These are phyloP conservation scores for Apodemus speciosus DNA, from an alignment of 2,113 vertebrate species.

Conservation along the genomic window DNA sequence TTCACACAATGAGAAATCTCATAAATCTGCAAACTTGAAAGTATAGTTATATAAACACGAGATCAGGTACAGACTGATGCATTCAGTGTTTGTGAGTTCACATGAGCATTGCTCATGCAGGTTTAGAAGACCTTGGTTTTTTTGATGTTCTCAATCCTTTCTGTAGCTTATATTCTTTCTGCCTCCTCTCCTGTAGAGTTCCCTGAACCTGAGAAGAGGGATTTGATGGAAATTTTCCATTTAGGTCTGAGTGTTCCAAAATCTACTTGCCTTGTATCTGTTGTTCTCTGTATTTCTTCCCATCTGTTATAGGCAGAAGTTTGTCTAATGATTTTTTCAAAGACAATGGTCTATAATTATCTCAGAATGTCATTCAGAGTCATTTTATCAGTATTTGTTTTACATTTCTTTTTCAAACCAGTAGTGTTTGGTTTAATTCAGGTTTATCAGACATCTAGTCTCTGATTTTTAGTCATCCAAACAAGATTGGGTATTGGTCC, in stretches of 20 bases:
- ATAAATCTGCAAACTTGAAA: neutral
- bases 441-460: neutral
- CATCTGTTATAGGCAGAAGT: neutral
- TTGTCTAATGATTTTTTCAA: neutral
- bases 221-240: neutral
- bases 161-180: neutral
- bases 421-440: neutral
- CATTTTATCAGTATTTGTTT: neutral
- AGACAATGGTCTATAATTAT: neutral
- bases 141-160: neutral
- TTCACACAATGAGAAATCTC: neutral
- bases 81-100: neutral
- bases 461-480: neutral
- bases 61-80: neutral
- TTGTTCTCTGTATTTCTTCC: neutral
- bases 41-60: neutral
- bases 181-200: neutral
- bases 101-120: neutral
- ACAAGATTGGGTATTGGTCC: neutral
- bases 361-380: neutral
- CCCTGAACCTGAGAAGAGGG: neutral
- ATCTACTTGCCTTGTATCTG: neutral
- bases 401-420: neutral
- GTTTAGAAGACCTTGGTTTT: neutral
- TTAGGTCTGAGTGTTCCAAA: neutral